Percentiles rank a stretch among this genome's conserved stretches.
These are phyloP conservation scores for Cynopterus brachyotis DNA, from an alignment of 2,113 vertebrate genomes.

Conservation along the genomic window DNA sequence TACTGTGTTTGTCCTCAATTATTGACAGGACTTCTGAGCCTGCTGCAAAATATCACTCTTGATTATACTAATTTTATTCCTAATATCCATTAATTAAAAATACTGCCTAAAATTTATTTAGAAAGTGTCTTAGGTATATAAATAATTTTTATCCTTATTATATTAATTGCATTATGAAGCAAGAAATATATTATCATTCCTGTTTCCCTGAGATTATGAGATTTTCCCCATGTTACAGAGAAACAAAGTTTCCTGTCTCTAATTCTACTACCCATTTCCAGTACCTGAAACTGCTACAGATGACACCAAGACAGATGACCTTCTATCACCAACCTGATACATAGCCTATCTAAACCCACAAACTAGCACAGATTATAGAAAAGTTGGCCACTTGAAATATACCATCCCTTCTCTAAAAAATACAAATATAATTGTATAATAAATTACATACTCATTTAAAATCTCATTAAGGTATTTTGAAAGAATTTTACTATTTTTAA, in stretches of 20 bases:
- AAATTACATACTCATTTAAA: slow-evolving; percentile 8
- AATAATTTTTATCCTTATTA: background rate
- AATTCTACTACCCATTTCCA: background rate
- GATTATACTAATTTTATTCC: background rate
- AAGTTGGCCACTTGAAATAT: background rate
- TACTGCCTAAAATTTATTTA: background rate
- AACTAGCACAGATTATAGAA: background rate
- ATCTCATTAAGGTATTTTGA: slow-evolving; percentile 20
- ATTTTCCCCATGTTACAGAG: background rate
- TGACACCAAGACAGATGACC: background rate
- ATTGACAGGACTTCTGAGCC: background rate
- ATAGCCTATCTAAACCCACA: background rate
- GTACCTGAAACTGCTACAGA: no score
- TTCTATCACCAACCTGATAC: background rate
- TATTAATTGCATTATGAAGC: background rate
- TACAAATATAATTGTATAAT: background rate
- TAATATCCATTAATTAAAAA: background rate
- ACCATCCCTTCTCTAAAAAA: background rate
- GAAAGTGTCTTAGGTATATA: background rate
- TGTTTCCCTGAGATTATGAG: background rate
- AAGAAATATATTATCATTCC: background rate
- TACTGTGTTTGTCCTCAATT: background rate
- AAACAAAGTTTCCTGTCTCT: background rate
- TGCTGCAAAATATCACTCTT: background rate
- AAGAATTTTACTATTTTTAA: slow-evolving; percentile 31